These are phyloP conservation scores for Synergus laeviventris DNA, from an alignment of 2,888 invertebrate species.

Conservation along the genomic window DNA sequence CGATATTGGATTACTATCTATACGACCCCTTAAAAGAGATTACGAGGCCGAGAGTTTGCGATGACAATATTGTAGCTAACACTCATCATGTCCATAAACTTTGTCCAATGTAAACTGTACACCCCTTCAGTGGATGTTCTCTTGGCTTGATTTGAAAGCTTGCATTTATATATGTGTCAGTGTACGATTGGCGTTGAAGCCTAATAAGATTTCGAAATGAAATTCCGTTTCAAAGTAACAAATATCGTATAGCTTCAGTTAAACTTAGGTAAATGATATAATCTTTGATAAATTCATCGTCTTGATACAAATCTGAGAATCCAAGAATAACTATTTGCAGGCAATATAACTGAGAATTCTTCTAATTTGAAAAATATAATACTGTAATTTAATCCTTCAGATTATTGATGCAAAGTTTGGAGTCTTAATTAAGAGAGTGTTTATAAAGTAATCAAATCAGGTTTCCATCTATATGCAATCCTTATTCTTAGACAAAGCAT, in stretches of 20 bases:
- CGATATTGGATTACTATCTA: slow-evolving; percentile 35
- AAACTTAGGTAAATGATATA: too few relatives aligned
- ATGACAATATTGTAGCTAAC: slow-evolving; percentile 16
- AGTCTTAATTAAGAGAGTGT: background rate
- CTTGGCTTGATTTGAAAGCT: slow-evolving; percentile 14
- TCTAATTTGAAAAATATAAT: background rate
- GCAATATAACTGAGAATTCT: background rate
- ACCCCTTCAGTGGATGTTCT: slow-evolving; percentile 4
- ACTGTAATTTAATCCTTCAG: background rate
- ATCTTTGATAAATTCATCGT: too few relatives aligned
- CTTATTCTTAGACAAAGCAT: background rate
- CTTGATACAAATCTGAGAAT: too few relatives aligned
- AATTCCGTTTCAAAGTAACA: background rate
- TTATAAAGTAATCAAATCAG: background rate
- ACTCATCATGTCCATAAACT: slow-evolving; percentile 18
- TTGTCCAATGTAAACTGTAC: background rate
- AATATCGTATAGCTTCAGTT: background rate
- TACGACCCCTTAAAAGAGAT: slow-evolving; percentile 38
- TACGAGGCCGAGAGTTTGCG: slow-evolving; percentile 32
- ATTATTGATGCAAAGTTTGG: background rate
- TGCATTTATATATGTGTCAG: background rate
- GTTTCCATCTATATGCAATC: slow-evolving; percentile 7
- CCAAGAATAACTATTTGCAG: background rate
- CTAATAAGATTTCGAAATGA: background rate
- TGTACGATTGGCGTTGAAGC: background rate